Conservation (phyloP, 2,797 vertebrate species). For the Phalloptychus januarius region DNA sequence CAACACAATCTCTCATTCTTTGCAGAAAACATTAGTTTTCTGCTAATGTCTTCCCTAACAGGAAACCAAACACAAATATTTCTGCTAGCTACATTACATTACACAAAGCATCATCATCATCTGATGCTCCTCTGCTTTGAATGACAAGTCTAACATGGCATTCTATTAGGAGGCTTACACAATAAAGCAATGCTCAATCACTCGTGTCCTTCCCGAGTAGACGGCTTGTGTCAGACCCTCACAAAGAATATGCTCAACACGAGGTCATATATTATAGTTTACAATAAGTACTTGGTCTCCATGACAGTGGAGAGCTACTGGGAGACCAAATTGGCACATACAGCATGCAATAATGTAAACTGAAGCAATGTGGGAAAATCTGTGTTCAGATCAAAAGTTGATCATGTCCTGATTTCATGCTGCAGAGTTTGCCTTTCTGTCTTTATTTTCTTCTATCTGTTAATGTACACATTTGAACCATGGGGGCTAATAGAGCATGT, state of each 20-base stretch:
- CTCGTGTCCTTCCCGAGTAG: conserved; percentile 69
- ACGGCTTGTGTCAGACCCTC: conserved; percentile 61
- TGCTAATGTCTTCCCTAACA: conserved; percentile 79
- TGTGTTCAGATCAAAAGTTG: conserved; percentile 58
- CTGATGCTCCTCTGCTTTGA: conserved; percentile 59
- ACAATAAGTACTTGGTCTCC: conserved; percentile 63
- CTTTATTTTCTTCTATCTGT: conserved; percentile 62
- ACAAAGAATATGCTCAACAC: conserved; percentile 66
- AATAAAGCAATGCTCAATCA: conserved; percentile 76
- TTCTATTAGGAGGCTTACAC: conserved; percentile 71
- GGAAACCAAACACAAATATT: conserved; percentile 74
- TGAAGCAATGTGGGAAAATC: conserved; percentile 61
- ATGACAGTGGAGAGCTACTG: conserved; percentile 64
- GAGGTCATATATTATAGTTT: conserved; percentile 74
- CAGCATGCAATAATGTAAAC: conserved; percentile 55
- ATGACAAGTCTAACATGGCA: conserved; percentile 71
- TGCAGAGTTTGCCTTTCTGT: conserved; percentile 53
- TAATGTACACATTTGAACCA: conserved; percentile 76
- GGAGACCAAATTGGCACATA: conserved; percentile 56
- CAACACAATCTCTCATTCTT: conserved; percentile 67
- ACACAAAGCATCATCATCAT: conserved; percentile 62
- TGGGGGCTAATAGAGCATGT: conserved; percentile 77
- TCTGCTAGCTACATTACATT: conserved; percentile 66
- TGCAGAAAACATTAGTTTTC: conserved; percentile 37
- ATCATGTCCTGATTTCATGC: conserved; percentile 74